phyloP scores from a whole-genome alignment of 2,113 vertebrate genomes.

The Mesoclemmys tuberculata region DNA sequence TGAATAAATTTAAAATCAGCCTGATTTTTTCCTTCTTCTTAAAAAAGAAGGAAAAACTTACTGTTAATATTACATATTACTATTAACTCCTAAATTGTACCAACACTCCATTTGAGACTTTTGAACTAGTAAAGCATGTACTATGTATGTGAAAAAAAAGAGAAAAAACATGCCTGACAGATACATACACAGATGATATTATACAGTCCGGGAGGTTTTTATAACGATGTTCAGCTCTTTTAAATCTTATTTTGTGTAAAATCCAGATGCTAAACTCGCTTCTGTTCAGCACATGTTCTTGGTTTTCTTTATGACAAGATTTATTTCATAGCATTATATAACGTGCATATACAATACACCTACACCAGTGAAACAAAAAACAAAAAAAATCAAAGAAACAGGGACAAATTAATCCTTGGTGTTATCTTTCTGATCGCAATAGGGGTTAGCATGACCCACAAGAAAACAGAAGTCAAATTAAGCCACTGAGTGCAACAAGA shows the following conservation, averaged over 20 bases:
- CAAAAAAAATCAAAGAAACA: neutral
- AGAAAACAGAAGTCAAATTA: neutral
- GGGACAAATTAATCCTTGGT: neutral
- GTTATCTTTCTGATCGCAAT: neutral
- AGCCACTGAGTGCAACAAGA: accelerated
- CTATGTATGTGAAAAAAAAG: neutral
- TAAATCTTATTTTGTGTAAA: constrained; percentile 1
- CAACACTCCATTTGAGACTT: neutral
- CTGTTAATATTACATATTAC: neutral
- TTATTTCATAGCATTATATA: constrained; percentile 26
- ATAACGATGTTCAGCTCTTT: neutral
- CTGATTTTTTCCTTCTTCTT: neutral
- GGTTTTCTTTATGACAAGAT: neutral
- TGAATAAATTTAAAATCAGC: neutral
- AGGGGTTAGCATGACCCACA: neutral
- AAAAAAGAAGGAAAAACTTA: neutral
- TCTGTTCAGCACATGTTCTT: constrained; percentile 39
- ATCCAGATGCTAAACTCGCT: constrained; percentile 26
- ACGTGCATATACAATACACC: neutral
- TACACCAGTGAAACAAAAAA: neutral
- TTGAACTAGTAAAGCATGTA: neutral
- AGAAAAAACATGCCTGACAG: neutral
- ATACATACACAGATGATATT: constrained; percentile 20
- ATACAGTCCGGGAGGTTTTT: neutral
- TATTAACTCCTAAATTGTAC: neutral